Base-by-base conservation (phyloP, 2,888 invertebrate genomes). In the Bruchidius siliquastri region DNA sequence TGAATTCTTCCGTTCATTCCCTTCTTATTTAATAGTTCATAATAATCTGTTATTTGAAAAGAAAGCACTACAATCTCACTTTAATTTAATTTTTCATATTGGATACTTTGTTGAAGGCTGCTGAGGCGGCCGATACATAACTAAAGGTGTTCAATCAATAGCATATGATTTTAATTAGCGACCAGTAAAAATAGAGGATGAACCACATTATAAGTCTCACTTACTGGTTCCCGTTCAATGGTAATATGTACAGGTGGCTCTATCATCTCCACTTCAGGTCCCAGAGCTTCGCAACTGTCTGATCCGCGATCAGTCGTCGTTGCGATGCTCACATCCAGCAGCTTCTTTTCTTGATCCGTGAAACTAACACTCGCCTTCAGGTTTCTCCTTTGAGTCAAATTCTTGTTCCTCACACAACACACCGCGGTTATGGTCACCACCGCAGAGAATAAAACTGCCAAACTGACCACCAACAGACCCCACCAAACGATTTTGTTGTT, bases 261-360 rank as follows among this genome's bases (percentile, higher is more conserved):
- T 80, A 88, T 81, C 74, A 88, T 81, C 76, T 89, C 91, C 83
- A 91, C 86, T 22, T 89, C 89, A 8, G 89, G 87, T 74, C 91
- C 92, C 67, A 91, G 90, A 81, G 85, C 86, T 77, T 87, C 87
- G 78, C 85, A 84, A 79, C 87, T 86, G 21, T 92, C 93, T 49
- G 87, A 90, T 72, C 86, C 89, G 6, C 90, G 87, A 77, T 90
- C 90, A 30, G 90, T 90, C 0, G 91, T 92, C 6, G 92, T 92
- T 20, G 92, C 92, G 67, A 92, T 92, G 78, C 95, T 95, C 21
- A 94, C 91, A 80, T 95, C 95, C 76, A 96, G 88, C 74, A 96
- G 88, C 83, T 95, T 94, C 86, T 96, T 95, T 83, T 96, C 95
- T 87, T 96, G 96, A 82, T 96, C 96, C 71, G 93, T 94, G 83